phyloP scores from a whole-genome alignment of 1,140 invertebrate genomes.

The Hylaeus anthracinus region DNA sequence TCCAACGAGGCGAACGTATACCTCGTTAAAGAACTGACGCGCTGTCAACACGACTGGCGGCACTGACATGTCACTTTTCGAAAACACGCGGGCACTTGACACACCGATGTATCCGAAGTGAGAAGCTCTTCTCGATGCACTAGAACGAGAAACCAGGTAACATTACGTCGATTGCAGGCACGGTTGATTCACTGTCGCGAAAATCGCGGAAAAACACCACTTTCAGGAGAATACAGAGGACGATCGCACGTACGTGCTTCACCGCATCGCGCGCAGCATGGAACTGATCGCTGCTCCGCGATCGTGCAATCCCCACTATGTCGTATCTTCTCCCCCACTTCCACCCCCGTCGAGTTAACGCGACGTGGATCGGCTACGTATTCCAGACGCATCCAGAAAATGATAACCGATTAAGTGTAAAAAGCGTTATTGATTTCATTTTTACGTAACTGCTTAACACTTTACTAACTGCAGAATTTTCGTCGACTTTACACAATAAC shows the following conservation, averaged over 20 bases:
- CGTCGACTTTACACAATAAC: no score
- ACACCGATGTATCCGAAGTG: constrained; percentile 1
- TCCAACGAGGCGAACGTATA: no score
- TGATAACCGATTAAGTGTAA: background rate
- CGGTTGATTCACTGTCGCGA: background rate
- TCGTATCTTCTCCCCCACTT: constrained; percentile 42
- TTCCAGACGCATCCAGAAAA: background rate
- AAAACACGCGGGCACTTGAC: background rate
- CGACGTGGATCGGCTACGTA: background rate
- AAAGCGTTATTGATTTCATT: background rate
- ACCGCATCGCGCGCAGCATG: constrained; percentile 64
- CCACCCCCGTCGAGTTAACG: constrained; percentile 18
- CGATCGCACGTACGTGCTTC: background rate
- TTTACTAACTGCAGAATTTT: no score
- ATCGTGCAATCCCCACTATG: constrained; percentile 42
- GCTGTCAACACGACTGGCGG: constrained; percentile 8
- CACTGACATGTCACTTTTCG: constrained; percentile 8
- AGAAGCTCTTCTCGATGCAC: no score
- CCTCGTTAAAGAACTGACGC: background rate
- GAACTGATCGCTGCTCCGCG: constrained; percentile 65
- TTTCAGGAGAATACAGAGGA: background rate
- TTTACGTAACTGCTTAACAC: no score
- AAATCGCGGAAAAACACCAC: background rate
- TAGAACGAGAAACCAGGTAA: background rate
- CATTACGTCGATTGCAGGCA: background rate